Evolutionary conservation across 2,888 invertebrate species (phyloP).

Genomic region (Epinotia ramella): DNA sequence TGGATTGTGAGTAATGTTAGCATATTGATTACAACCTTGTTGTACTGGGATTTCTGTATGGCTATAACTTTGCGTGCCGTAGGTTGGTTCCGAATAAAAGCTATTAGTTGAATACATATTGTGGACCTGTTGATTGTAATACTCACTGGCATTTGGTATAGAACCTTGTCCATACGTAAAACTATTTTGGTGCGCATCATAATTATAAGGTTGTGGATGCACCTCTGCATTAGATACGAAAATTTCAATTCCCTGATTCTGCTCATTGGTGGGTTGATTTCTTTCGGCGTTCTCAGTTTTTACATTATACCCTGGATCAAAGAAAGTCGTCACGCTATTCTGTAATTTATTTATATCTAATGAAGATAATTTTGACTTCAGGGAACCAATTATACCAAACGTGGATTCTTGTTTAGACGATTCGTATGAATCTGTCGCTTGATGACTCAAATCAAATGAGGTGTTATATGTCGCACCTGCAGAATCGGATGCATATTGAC

Average conservation of each 20-base stretch:
- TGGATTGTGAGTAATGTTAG: neutral
- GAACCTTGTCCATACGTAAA: conserved; percentile 40
- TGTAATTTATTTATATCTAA: conserved; percentile 80
- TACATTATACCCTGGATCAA: conserved; percentile 75
- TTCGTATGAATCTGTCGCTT: conserved; percentile 63
- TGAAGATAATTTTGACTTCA: conserved; percentile 78
- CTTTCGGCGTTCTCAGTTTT: conserved; percentile 53
- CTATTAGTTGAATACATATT: conserved; percentile 40
- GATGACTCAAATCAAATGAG: conserved; percentile 73
- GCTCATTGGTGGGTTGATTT: conserved; percentile 48
- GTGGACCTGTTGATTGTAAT: conserved; percentile 36
- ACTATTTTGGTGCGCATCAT: conserved; percentile 49
- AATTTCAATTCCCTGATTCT: conserved; percentile 61
- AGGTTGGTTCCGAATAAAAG: conserved; percentile 32
- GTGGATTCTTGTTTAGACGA: conserved; percentile 61
- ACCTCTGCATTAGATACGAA: conserved; percentile 59
- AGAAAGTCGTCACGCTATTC: conserved; percentile 78
- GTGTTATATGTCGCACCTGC: conserved; percentile 58
- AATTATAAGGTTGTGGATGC: conserved; percentile 50
- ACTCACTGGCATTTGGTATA: conserved; percentile 30
- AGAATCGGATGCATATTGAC: conserved; percentile 48
- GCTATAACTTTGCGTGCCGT: conserved; percentile 27
- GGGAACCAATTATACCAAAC: conserved; percentile 77
- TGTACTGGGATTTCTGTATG: conserved; percentile 9
- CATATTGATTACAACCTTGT: conserved; percentile 4